A percentile compares a stretch with the other conserved stretches of the same genome.
Conservation (phyloP, 1,140 invertebrate species). For the Metaphire vulgaris region DNA sequence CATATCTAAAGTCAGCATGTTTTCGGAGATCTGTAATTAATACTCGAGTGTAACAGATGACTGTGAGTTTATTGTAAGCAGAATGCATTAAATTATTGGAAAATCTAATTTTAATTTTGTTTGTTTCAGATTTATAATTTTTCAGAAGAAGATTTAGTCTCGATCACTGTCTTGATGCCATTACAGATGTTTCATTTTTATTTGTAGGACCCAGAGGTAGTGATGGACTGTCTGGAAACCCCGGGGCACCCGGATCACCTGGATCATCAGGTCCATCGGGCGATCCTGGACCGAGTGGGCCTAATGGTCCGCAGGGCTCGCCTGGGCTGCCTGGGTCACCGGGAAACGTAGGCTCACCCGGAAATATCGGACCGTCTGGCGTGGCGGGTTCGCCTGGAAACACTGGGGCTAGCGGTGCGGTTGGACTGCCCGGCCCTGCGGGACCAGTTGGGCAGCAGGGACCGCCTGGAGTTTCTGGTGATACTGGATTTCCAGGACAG, state of each 20-base stretch:
- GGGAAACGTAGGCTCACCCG: slow-evolving; percentile 30
- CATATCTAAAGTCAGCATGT: too few relatives aligned
- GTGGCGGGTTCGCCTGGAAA: slow-evolving; percentile 19
- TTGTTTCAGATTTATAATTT: too few relatives aligned
- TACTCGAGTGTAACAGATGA: too few relatives aligned
- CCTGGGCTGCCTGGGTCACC: slow-evolving; percentile 27
- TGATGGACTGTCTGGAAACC: slow-evolving; percentile 30
- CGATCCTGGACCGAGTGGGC: slow-evolving; percentile 31
- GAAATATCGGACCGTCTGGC: slow-evolving; percentile 32
- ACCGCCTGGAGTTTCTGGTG: slow-evolving; percentile 28
- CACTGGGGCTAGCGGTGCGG: neutral
- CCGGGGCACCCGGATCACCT: slow-evolving; percentile 30
- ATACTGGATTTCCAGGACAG: slow-evolving; percentile 29
- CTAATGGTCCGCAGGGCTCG: slow-evolving; percentile 29
- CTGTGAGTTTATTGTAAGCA: too few relatives aligned
- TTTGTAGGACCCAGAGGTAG: neutral
- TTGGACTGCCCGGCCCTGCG: slow-evolving; percentile 28
- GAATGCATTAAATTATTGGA: too few relatives aligned
- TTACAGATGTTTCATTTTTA: neutral
- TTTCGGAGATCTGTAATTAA: too few relatives aligned
- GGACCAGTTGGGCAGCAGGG: slow-evolving; percentile 29
- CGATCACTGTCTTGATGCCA: too few relatives aligned
- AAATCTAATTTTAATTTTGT: too few relatives aligned
- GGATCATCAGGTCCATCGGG: slow-evolving; percentile 30
- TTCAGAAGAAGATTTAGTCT: too few relatives aligned